Percentiles rank a stretch among this genome's conserved stretches.
phyloP scores from a whole-genome alignment of 2,888 invertebrate genomes.

The Hirudinaria manillensis region DNA sequence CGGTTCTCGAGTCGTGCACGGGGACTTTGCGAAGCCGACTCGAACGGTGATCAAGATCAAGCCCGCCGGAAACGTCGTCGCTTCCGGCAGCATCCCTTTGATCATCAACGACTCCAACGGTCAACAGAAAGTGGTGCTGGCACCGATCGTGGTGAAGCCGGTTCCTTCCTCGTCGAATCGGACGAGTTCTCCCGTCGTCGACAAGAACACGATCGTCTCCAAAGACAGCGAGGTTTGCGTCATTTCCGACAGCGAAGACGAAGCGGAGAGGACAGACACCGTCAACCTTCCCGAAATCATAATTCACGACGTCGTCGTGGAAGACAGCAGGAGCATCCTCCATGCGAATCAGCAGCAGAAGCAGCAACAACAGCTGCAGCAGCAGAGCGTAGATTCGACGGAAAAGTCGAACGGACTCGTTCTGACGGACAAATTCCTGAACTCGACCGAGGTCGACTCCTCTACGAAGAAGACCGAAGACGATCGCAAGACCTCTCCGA shows the following conservation, averaged over 20 bases:
- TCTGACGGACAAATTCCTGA: background rate
- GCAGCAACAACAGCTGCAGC: too few species aligned
- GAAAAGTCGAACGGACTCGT: background rate
- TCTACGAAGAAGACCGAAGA: background rate
- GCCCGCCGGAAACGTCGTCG: background rate
- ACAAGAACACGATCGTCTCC: background rate
- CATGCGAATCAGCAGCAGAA: background rate
- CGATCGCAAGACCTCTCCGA: background rate
- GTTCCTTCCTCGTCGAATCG: background rate
- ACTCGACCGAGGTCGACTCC: background rate
- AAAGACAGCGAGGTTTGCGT: constrained; percentile 31
- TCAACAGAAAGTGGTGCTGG: background rate
- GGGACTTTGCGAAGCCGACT: too few species aligned
- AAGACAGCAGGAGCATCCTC: background rate
- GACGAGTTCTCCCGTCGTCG: background rate
- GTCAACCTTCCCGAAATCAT: background rate
- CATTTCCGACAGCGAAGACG: constrained; percentile 36
- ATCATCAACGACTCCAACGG: background rate
- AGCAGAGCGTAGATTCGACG: background rate
- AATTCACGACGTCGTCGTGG: constrained; percentile 9
- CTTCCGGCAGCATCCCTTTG: background rate
- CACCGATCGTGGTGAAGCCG: background rate
- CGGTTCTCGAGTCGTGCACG: too few species aligned
- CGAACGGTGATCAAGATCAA: background rate
- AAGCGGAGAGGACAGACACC: constrained; percentile 20